Evolutionary conservation across 1,140 invertebrate genomes (phyloP), one percentile per base, ranked within the genome.

Genomic region (Eumaeus atala): DNA sequence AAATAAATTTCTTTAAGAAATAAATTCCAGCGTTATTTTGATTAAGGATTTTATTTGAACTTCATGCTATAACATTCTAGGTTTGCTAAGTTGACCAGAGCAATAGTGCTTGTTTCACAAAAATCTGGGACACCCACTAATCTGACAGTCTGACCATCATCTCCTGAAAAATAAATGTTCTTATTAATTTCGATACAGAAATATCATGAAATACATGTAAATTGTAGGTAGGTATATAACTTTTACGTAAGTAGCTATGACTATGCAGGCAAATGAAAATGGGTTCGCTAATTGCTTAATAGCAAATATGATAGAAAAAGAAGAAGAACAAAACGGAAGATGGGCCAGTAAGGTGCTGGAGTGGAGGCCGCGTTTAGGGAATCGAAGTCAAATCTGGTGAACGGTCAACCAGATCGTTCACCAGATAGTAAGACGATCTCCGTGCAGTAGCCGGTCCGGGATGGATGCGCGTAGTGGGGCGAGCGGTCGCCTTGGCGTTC

Each of bases 111-210:
- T 17, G 90, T 90, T n/a, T 79, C 77, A 42, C 87, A 89, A 84
- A 94, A 94, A 64, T 90, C 89, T 48, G 93, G 93, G 55, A 94
- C 76, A 72, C 90, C 91, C 21, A 94, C 88, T 17, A 94, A 73
- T 67, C 92, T 88, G 1, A 92, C 89, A 54, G 66, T 76, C 78
- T 92, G 90, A 1, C 88, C 89, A 34, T 90, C 79, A 10, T 89
- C 78, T 51, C 90, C 91, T 92, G 67, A 75, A 88, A 89, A 61
- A 59, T 60, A 64, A 64, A 68, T 14, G 17, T 49, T 33, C 12
- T 21, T 9, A 49, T 28, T 10, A 3, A 28, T 28, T 28, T 28
- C 6, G 6, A 6, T 28, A 49, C 1, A 49, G 9, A 11, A 48
- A 28, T 9, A 28, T 49, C 7, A 21, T 18, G 48, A 18, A 11